Evolutionary conservation across 2,888 invertebrate species (phyloP), one percentile per base, ranked within the genome.

Genomic region (Sesia apiformis): DNA sequence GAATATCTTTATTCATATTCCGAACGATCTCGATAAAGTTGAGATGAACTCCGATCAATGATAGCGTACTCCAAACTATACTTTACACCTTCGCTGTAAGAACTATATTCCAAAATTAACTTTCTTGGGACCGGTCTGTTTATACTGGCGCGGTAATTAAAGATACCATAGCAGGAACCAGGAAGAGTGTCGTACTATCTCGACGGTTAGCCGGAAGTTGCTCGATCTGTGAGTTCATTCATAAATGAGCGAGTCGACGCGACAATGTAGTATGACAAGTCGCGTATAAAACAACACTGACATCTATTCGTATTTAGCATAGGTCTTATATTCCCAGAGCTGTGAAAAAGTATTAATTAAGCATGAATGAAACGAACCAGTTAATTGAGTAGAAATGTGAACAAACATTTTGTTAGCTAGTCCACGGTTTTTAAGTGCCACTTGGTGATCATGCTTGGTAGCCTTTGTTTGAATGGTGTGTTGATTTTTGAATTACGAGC

Each of bases 111-210:
- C 62, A 56, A 52, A 55, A 57, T 52, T 53, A 53, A 54, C 41
- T 43, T 57, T 53, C 53, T 57, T 58, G 61, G 60, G 65, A 69
- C 69, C 69, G 78, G 76, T 78, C 81, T 75, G 74, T 73, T 81
- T 85, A 82, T 74, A 69, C 76, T 84, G 81, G 81, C 74, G 64
- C 67, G 67, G 84, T 84, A 84, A 86, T 88, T 86, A 89, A 85
- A 87, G 84, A 87, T 82, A 84, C 84, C 85, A 83, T 82, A 81
- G 83, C 86, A 87, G 89, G 88, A 88, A 89, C 88, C 84, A 88
- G 89, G 89, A 89, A 89, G 86, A 88, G 88, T 81, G 84, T 85
- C 86, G 89, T 88, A 89, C 88, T 89, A 89, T 89, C 88, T 87
- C 82, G 80, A 88, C 88, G 83, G 88, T 81, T 86, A 87, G 83